phyloP scores from a whole-genome alignment of 2,797 vertebrate species.

The Argya squamiceps region DNA sequence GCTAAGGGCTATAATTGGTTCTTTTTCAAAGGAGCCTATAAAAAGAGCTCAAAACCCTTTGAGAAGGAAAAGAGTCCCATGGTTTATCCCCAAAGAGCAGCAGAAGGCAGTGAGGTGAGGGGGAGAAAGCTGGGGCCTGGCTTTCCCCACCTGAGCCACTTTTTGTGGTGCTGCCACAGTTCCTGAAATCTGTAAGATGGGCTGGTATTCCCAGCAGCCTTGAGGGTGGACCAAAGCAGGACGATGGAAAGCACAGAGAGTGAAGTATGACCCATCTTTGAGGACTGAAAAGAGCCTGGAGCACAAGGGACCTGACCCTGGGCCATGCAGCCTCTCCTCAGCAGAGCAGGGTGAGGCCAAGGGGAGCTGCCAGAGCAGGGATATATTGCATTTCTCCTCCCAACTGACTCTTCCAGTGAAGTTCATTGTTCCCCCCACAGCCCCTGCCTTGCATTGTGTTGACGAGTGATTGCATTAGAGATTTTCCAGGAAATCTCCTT shows the following conservation, averaged over 20 bases:
- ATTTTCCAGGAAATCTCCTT: background rate
- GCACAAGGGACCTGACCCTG: background rate
- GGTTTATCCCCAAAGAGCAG: background rate
- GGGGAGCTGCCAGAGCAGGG: background rate
- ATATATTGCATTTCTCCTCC: background rate
- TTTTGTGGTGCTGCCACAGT: background rate
- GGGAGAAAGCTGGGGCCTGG: rapidly evolving
- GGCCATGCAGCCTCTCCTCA: background rate
- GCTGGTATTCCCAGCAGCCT: background rate
- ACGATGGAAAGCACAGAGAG: background rate
- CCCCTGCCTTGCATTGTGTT: background rate
- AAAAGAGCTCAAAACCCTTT: background rate
- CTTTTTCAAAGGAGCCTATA: slow-evolving; percentile 22
- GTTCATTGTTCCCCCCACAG: rapidly evolving
- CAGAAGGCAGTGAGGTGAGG: background rate
- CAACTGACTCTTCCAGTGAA: rapidly evolving
- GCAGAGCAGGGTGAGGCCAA: background rate
- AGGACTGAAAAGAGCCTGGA: background rate
- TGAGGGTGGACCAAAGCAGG: background rate
- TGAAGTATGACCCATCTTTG: background rate
- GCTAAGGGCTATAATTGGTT: slow-evolving; percentile 17
- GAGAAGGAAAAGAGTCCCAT: background rate
- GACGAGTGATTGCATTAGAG: background rate
- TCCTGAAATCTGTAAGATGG: background rate
- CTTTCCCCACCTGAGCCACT: background rate